phyloP scores from a whole-genome alignment of 2,888 invertebrate species.

The Hirudinaria manillensis region DNA sequence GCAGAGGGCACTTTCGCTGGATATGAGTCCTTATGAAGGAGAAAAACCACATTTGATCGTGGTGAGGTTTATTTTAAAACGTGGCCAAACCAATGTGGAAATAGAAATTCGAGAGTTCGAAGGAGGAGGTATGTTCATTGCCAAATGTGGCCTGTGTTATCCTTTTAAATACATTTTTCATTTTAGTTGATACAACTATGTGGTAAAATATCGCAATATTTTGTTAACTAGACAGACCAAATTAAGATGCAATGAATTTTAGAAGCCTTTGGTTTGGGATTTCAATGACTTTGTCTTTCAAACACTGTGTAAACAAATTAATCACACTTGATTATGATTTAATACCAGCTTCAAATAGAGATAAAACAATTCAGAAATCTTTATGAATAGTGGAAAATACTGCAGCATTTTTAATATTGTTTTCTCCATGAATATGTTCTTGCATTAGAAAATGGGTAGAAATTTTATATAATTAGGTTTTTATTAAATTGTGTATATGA shows the following conservation, averaged over 20 bases:
- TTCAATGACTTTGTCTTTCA: background rate
- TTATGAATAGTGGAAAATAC: too few relatives aligned
- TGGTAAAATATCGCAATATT: background rate
- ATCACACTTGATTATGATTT: too few relatives aligned
- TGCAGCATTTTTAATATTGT: too few relatives aligned
- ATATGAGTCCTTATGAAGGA: constrained; percentile 10
- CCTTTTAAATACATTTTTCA: background rate
- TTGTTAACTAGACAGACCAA: too few relatives aligned
- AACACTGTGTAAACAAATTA: too few relatives aligned
- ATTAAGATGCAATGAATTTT: background rate
- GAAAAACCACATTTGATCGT: constrained; percentile 29
- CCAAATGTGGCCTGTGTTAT: too few relatives aligned
- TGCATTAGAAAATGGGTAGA: too few relatives aligned
- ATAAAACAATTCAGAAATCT: too few relatives aligned
- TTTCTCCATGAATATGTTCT: too few relatives aligned
- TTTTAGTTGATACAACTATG: background rate
- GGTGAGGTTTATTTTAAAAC: constrained; percentile 28
- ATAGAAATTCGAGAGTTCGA: constrained; percentile 31
- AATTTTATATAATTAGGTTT: too few relatives aligned
- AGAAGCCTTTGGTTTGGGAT: background rate
- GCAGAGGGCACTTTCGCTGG: constrained; percentile 10
- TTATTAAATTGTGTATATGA: too few relatives aligned
- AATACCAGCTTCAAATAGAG: too few relatives aligned
- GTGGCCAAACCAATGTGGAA: constrained; percentile 29
- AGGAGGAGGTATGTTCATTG: constrained; percentile 29